A percentile compares a stretch with the other conserved stretches of the same genome.
phyloP scores from a whole-genome alignment of 2,888 invertebrate species.

The Agrotis exclamationis region DNA sequence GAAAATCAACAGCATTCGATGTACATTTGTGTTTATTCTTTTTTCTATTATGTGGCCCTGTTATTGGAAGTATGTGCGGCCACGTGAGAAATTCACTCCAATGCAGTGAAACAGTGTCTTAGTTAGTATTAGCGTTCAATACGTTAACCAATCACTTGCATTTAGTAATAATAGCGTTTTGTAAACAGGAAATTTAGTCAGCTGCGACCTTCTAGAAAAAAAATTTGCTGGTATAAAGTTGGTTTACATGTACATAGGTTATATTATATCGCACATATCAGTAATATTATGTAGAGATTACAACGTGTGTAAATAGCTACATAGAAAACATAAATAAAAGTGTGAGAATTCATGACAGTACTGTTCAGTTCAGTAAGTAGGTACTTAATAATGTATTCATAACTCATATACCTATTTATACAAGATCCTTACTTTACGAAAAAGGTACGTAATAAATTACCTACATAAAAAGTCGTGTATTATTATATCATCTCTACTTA shows the following conservation, averaged over 20 bases:
- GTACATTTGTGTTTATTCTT: neutral
- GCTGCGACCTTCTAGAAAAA: conserved; percentile 19
- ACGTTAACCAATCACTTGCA: conserved; percentile 37
- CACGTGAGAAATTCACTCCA: conserved; percentile 7
- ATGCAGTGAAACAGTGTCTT: conserved; percentile 15
- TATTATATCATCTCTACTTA: conserved; percentile 42
- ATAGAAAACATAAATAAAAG: neutral
- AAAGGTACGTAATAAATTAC: conserved; percentile 36
- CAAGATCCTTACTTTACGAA: conserved; percentile 7
- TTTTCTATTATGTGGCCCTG: neutral
- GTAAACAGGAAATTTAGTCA: conserved; percentile 64
- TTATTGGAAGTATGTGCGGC: neutral
- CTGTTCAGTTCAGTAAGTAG: conserved; percentile 11
- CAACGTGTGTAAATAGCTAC: neutral
- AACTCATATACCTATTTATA: conserved; percentile 9
- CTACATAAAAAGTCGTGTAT: conserved; percentile 15
- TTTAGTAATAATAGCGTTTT: conserved; percentile 45
- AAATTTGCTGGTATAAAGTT: conserved; percentile 2
- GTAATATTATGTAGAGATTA: neutral
- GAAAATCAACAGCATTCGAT: neutral
- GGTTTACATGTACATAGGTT: conserved; percentile 18
- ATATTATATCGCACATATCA: neutral
- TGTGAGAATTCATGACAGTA: neutral
- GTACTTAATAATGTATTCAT: conserved; percentile 12
- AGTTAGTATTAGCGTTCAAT: conserved; percentile 24